Evolutionary conservation across 2,113 vertebrate species (phyloP).

Genomic region (Labeo catla): DNA sequence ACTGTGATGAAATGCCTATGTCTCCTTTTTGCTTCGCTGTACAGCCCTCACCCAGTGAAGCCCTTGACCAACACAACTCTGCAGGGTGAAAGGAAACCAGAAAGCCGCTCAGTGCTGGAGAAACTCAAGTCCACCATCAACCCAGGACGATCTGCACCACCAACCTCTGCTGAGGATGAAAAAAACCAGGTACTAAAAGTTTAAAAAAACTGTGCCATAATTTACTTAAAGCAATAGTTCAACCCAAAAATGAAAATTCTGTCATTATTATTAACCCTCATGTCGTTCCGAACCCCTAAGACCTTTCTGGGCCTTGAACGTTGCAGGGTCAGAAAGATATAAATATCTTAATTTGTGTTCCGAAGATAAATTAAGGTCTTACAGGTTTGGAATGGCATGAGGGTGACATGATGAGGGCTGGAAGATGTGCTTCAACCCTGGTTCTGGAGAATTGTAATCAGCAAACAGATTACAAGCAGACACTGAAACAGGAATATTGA

Average conservation of each 20-base stretch:
- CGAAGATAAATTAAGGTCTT: too few species aligned
- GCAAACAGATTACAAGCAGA: neutral
- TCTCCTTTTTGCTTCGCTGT: neutral
- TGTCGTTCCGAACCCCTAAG: too few species aligned
- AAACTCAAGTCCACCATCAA: constrained; percentile 84
- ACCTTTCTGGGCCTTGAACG: too few species aligned
- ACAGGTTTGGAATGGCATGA: too few species aligned
- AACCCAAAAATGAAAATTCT: too few species aligned
- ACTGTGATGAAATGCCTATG: neutral
- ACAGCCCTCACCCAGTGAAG: constrained; percentile 92
- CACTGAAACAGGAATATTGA: neutral
- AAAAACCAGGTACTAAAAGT: constrained; percentile 66
- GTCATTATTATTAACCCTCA: too few species aligned
- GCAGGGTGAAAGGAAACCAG: constrained; percentile 77
- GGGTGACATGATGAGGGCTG: neutral
- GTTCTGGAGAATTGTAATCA: neutral
- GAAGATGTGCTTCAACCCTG: neutral
- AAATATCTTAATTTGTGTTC: too few species aligned
- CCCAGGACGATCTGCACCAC: constrained; percentile 70
- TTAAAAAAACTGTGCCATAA: neutral
- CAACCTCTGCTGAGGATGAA: constrained; percentile 69
- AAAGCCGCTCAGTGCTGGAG: constrained; percentile 82
- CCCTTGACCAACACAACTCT: constrained; percentile 78
- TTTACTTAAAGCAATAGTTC: neutral
- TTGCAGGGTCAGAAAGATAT: too few species aligned